Percentiles rank a stretch among this genome's conserved stretches.
Evolutionary conservation across 92 coral and sea anemone genomes (phyloP).

Genomic region (Blastomussa wellsi): DNA sequence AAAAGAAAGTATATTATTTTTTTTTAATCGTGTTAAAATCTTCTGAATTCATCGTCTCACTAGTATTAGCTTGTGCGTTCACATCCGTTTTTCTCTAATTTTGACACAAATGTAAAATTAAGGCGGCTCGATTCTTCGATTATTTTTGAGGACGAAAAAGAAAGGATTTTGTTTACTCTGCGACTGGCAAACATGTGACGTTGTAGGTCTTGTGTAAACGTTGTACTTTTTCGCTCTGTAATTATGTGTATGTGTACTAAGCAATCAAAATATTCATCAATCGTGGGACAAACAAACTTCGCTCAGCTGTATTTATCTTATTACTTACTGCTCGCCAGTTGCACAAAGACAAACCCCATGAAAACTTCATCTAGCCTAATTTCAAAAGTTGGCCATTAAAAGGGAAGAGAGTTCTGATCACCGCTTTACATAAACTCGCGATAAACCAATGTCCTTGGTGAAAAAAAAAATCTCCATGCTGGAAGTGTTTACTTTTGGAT

Average conservation of each 20-base stretch:
- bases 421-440: slow-evolving; percentile 2
- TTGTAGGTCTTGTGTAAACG: neutral
- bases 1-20: neutral
- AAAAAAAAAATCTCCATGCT: neutral
- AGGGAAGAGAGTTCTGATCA: neutral
- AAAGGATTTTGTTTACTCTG: neutral
- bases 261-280: neutral
- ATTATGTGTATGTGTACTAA: neutral
- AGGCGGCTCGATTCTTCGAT: slow-evolving; percentile 3
- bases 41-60: neutral
- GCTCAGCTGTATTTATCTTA: slow-evolving; percentile 4
- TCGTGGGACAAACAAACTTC: neutral
- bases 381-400: neutral
- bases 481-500: neutral
- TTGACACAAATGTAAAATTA: slow-evolving; percentile 16
- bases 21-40: slow-evolving; percentile 6
- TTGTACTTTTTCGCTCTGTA: slow-evolving; percentile 16
- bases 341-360: neutral
- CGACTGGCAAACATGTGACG: slow-evolving; percentile 9
- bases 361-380: neutral
- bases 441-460: slow-evolving; percentile 25
- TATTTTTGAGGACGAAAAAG: neutral
- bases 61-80: neutral
- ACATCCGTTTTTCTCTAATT: slow-evolving; percentile 3
- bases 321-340: neutral